These are phyloP conservation scores for Melanocharis versteri DNA, from an alignment of 2,113 vertebrate genomes.

Conservation along the genomic window DNA sequence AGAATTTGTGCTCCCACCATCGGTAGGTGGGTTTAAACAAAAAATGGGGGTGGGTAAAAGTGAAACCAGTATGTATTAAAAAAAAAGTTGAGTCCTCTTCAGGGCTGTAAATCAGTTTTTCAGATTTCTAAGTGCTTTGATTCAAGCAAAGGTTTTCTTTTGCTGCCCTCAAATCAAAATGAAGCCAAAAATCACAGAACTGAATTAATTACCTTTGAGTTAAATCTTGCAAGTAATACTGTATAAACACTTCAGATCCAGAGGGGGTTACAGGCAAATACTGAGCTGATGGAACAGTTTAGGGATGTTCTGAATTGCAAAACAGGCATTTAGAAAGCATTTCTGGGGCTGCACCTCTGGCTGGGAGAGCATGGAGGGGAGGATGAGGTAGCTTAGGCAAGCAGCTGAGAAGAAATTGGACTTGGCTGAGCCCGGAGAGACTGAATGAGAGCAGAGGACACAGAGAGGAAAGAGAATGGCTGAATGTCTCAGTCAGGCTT, in stretches of 20 bases:
- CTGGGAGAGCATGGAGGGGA: not conserved
- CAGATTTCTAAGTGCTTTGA: not conserved
- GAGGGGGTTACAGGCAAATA: conserved; percentile 39
- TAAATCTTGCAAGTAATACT: conserved; percentile 61
- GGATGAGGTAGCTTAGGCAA: not conserved
- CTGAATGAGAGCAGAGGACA: not conserved
- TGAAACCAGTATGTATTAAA: not conserved
- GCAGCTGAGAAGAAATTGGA: not conserved
- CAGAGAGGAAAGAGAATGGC: not conserved
- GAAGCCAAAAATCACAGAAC: conserved; percentile 22
- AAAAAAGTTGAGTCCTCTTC: not conserved
- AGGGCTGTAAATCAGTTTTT: not conserved
- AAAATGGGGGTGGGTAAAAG: not conserved
- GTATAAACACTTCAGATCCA: conserved; percentile 29
- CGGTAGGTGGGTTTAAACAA: not conserved
- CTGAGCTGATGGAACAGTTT: conserved; percentile 23
- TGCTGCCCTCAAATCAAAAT: not conserved
- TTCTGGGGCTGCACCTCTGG: not conserved
- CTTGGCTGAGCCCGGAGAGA: not conserved
- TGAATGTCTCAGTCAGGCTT: not conserved
- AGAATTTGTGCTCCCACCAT: not conserved
- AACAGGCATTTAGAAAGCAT: not conserved
- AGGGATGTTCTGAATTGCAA: conserved; percentile 43
- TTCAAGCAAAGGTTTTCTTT: not conserved
- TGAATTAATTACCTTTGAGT: conserved; percentile 31